Base-by-base conservation (phyloP, 2,113 vertebrate species). In the Lipophrys pholis region DNA sequence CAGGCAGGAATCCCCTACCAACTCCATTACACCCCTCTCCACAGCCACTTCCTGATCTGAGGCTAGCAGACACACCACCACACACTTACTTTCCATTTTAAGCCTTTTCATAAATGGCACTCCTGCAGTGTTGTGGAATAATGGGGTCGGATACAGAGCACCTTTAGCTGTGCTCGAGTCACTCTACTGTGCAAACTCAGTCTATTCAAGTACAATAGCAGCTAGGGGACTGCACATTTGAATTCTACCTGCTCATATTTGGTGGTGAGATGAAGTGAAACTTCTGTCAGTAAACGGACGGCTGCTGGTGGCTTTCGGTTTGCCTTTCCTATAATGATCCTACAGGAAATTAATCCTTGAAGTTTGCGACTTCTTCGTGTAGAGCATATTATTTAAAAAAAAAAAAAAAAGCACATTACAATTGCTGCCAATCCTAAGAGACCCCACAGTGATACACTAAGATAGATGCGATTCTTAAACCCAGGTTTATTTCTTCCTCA, bases 1-100 rank as follows among this genome's bases (percentile, higher is more conserved):
- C 91, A 91, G 85, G 83, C 90, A 93, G 92, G 92, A 91, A 92
- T 93, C 85, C 88, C 90, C 91, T 82, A 86, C 90, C 90, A 90
- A 84, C 85, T 86, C 81, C 81, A 78, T 80, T 73, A 78, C 86
- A 65, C 79, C 80, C 88, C 66, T 85, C 86, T 84, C 81, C 88
- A 70, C 78, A 78, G 74, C 83, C 82, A 85, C 86, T 88, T 90
- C 81, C 88, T 88, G 85, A 81, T 87, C 82, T 77, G 60, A 78
- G 81, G 68, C 77, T 61, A 82, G 50, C 76, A 86, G 76, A 82
- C 82, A 76, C 79, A 73, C 68, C 68, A 75, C 61, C 51, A 68
- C 85, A 87, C 82, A 78, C 84, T 87, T 84, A 67, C 87, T 89
- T 90, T 86, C 87, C 81, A 85, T 87, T 90, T 87, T 86, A 79